A percentile compares a stretch with the other conserved stretches of the same genome.
Evolutionary conservation across 92 coral and sea anemone species (phyloP).

Genomic region (Epizoanthus ramosus): DNA sequence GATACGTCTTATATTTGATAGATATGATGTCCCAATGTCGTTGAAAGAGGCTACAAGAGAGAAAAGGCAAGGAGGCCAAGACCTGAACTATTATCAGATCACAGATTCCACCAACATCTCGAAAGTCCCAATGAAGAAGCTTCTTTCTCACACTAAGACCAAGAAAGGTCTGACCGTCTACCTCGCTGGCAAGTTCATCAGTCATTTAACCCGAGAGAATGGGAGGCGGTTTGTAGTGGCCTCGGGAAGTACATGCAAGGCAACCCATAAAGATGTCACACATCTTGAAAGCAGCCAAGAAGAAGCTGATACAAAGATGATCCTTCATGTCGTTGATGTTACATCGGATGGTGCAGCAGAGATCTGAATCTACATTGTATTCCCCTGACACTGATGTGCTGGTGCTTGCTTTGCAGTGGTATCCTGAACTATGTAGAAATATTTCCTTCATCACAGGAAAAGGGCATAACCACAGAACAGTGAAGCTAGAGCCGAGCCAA

Average conservation of each 20-base stretch:
- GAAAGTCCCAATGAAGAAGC: too few relatives aligned
- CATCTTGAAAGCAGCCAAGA: constrained; percentile 20
- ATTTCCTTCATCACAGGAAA: constrained; percentile 43
- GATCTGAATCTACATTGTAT: constrained; percentile 30
- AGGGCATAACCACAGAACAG: constrained; percentile 47
- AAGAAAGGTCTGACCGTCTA: too few relatives aligned
- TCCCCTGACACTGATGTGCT: constrained; percentile 49
- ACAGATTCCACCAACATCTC: too few relatives aligned
- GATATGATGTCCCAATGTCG: too few relatives aligned
- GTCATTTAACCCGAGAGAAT: too few relatives aligned
- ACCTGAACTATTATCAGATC: too few relatives aligned
- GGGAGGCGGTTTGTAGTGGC: constrained; percentile 18
- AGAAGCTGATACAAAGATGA: too few relatives aligned
- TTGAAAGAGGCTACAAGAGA: too few relatives aligned
- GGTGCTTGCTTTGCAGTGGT: constrained; percentile 28
- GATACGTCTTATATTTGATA: too few relatives aligned
- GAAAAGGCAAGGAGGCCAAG: too few relatives aligned
- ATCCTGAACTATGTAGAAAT: constrained; percentile 22
- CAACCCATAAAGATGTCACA: constrained; percentile 22
- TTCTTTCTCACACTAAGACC: too few relatives aligned
- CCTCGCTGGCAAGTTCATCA: too few relatives aligned
- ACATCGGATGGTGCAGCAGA: constrained; percentile 24
- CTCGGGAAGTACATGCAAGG: constrained; percentile 52
- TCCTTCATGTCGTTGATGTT: constrained; percentile 42
- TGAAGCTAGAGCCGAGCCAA: constrained; percentile 48